Percentiles rank a stretch among this genome's conserved stretches.
These are phyloP conservation scores for Bombus waltoni DNA, from an alignment of 1,140 invertebrate genomes.

Conservation along the genomic window DNA sequence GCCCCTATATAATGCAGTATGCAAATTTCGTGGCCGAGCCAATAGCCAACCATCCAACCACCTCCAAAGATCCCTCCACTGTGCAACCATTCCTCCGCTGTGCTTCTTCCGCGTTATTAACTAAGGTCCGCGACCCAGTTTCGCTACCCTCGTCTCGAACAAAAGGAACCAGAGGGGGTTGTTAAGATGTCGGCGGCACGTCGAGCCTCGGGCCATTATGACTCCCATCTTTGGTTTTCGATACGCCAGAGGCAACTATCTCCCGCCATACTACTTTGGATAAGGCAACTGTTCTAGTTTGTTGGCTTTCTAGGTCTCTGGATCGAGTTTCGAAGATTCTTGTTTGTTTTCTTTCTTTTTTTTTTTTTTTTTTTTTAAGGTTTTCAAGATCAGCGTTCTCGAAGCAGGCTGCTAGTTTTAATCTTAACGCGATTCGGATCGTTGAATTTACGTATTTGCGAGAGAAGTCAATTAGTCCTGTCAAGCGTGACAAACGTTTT, in stretches of 20 bases:
- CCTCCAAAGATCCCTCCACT: neutral
- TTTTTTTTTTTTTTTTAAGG: no score
- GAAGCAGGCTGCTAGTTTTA: no score
- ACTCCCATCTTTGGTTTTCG: constrained; percentile 20
- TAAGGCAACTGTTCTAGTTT: neutral
- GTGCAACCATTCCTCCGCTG: neutral
- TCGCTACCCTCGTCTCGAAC: constrained; percentile 48
- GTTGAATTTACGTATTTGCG: no score
- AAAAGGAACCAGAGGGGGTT: constrained; percentile 54
- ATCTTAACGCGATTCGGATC: no score
- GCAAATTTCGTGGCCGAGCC: constrained; percentile 47
- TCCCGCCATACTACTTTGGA: neutral
- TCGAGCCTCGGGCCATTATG: neutral
- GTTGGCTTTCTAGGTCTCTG: neutral
- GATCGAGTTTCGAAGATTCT: neutral
- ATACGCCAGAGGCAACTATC: neutral
- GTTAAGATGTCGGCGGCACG: constrained; percentile 53
- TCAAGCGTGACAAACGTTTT: no score
- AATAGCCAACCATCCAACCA: neutral
- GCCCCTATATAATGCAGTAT: constrained; percentile 49
- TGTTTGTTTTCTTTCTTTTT: no score
- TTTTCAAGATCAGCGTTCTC: no score
- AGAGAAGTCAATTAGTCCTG: no score
- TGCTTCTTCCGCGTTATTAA: constrained; percentile 60
- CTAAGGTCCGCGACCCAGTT: constrained; percentile 67